Conservation (phyloP, 2,888 invertebrate genomes). For the Cephalotes varians region DNA sequence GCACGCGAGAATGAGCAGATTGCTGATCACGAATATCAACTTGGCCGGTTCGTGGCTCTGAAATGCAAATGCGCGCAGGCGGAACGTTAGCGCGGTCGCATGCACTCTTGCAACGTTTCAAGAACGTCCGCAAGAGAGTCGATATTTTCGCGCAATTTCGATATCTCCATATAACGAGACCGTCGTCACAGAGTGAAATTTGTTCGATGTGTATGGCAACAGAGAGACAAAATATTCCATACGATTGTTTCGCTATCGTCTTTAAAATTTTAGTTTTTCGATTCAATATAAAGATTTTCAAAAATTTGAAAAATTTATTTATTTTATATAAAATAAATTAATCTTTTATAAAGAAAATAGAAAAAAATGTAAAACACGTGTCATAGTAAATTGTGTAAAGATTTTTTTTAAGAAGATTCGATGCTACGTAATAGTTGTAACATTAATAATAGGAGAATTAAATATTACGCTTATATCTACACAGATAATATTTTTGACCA, state of each 20-base stretch:
- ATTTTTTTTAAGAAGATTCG: not conserved
- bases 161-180: slow-evolving; percentile 13
- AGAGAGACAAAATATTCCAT: not conserved
- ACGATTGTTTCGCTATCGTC: not conserved
- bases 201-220: not conserved
- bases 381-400: not conserved
- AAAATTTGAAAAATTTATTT: not conserved
- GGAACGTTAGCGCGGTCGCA: slow-evolving; percentile 59
- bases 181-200: slow-evolving; percentile 17
- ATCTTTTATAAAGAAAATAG: not conserved
- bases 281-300: not conserved
- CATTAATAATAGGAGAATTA: not conserved
- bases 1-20: slow-evolving; percentile 95
- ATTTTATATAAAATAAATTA: not conserved
- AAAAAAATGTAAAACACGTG: not conserved
- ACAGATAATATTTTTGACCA: slow-evolving; percentile 3
- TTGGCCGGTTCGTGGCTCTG: slow-evolving; percentile 98
- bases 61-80: slow-evolving; percentile 79
- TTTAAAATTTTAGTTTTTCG: not conserved
- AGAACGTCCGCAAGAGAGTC: slow-evolving; percentile 61
- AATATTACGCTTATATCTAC: not conserved
- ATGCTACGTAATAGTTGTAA: not conserved
- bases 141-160: slow-evolving; percentile 59
- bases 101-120: slow-evolving; percentile 60
- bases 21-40: slow-evolving; percentile 96